Conservation (phyloP, 2,113 vertebrate species). For the Eudyptes chrysolophus region DNA sequence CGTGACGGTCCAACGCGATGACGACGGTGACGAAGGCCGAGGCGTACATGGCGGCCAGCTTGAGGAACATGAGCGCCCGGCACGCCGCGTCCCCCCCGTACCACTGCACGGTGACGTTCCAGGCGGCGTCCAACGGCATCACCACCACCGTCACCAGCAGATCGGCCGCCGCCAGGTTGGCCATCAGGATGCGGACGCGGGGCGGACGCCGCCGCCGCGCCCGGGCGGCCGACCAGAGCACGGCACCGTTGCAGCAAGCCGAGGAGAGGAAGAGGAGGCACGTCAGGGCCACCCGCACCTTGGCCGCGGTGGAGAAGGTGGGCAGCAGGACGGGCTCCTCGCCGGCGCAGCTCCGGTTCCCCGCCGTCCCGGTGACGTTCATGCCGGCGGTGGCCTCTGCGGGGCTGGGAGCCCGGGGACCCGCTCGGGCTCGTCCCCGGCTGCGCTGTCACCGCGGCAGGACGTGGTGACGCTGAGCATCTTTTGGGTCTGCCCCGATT, state of each 20-base stretch:
- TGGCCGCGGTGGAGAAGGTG: slow-evolving; percentile 58
- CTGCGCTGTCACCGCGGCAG: not conserved
- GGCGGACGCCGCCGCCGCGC: not conserved
- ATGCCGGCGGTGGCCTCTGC: not conserved
- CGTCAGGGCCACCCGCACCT: slow-evolving; percentile 50
- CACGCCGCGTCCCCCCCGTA: slow-evolving; percentile 26
- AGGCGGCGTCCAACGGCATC: slow-evolving; percentile 54
- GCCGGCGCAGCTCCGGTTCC: not conserved
- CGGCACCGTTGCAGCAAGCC: slow-evolving; percentile 1
- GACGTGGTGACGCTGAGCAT: not conserved
- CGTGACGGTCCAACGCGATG: slow-evolving; percentile 58
- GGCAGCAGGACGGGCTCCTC: slow-evolving; percentile 25
- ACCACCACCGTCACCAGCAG: slow-evolving; percentile 61
- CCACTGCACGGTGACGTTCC: slow-evolving; percentile 65
- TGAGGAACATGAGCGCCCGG: slow-evolving; percentile 60
- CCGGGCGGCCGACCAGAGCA: slow-evolving; percentile 28
- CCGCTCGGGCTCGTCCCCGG: not conserved
- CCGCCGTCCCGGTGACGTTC: not conserved
- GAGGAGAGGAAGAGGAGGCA: slow-evolving; percentile 55
- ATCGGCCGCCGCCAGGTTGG: slow-evolving; percentile 45
- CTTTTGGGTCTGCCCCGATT: not conserved
- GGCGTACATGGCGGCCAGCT: slow-evolving; percentile 62
- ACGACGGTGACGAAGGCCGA: slow-evolving; percentile 66
- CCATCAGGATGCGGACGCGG: not conserved
- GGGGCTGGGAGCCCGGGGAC: not conserved